Base-by-base conservation (phyloP, 2,797 vertebrate species). In the Sardinella longiceps region DNA sequence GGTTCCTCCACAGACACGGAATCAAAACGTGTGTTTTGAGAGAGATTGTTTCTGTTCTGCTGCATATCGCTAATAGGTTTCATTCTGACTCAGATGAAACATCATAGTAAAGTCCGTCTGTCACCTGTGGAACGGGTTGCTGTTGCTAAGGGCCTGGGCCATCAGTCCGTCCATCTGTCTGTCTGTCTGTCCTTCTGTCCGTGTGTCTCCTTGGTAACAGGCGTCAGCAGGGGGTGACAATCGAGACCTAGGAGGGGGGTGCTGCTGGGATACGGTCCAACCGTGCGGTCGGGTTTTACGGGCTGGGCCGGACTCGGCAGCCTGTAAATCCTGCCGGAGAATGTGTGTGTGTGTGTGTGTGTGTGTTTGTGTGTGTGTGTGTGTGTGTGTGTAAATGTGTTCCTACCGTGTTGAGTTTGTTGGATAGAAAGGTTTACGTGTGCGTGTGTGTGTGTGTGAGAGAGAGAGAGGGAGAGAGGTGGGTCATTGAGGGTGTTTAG, bases 311-410 rank as follows among this genome's bases (percentile, higher is more conserved):
- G 58, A 85, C 85, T 85, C 84, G 83, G 85, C 84, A 88, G 80
- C 48, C 86, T 87, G 82, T 89, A 89, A 90, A 89, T 88, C 87
- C 81, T 86, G 82, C 70, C 80, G 48, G 84, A 66, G 81, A 87
- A 85, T 84, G 80, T 58, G 48, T 84, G 83, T 33, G 39, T 83
- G 84, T 81, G 84, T 70, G 63, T 66, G 60, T 63, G 9, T 30
- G 60, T 63, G 58, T n/a, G 56, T 58, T 20, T n/a, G 56, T n/a
- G 56, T 25, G 56, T 60, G 56, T 60, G 56, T 60, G 56, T 60
- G n/a, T 25, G n/a, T 60, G n/a, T 60, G 58, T 60, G 58, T 9
- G 1, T 25, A 25, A 14, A n/a, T 56, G 53, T 56, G 53, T 63
- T 63, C 60, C 28, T 63, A 28, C 60, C 10, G 60, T 63, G 60